Evolutionary conservation across 2,888 invertebrate species (phyloP).

Genomic region (Endotricha flammealis): DNA sequence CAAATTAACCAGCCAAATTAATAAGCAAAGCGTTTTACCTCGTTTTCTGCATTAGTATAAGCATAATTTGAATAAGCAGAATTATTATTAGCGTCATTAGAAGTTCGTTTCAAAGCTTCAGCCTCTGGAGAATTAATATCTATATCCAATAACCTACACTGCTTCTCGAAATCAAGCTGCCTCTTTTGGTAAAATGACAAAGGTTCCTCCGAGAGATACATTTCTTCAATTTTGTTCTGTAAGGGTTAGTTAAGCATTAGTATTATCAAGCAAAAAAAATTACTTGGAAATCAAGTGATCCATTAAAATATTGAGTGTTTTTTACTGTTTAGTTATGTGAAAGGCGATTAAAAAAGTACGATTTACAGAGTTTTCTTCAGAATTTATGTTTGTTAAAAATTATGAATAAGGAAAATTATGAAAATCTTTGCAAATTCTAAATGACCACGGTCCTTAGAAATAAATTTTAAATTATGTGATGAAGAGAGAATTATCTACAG

Average conservation of each 20-base stretch:
- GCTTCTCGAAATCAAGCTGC: slow-evolving; percentile 66
- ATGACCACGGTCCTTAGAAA: too few species aligned
- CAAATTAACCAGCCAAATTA: too few species aligned
- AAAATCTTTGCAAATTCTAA: too few species aligned
- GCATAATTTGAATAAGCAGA: slow-evolving; percentile 29
- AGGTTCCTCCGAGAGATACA: slow-evolving; percentile 55
- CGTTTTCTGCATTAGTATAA: slow-evolving; percentile 38
- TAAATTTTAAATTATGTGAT: too few species aligned
- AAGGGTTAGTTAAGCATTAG: slow-evolving; percentile 35
- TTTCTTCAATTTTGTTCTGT: slow-evolving; percentile 54
- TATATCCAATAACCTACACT: slow-evolving; percentile 67
- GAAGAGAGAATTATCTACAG: too few species aligned
- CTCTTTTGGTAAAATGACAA: slow-evolving; percentile 68
- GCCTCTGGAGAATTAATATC: slow-evolving; percentile 62
- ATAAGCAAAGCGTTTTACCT: slow-evolving; percentile 45
- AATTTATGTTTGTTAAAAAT: too few species aligned
- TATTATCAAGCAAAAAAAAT: slow-evolving; percentile 6
- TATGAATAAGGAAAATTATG: too few species aligned
- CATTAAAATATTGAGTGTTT: background rate
- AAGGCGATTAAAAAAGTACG: too few species aligned
- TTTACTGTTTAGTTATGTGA: too few species aligned
- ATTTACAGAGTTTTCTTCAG: too few species aligned
- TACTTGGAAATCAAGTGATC: too few species aligned
- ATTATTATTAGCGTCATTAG: slow-evolving; percentile 51
- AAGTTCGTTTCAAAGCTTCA: slow-evolving; percentile 42